Percentiles rank a stretch among this genome's conserved stretches.
Evolutionary conservation across 92 coral and sea anemone genomes (phyloP).

Genomic region (Virgularia gustaviana): DNA sequence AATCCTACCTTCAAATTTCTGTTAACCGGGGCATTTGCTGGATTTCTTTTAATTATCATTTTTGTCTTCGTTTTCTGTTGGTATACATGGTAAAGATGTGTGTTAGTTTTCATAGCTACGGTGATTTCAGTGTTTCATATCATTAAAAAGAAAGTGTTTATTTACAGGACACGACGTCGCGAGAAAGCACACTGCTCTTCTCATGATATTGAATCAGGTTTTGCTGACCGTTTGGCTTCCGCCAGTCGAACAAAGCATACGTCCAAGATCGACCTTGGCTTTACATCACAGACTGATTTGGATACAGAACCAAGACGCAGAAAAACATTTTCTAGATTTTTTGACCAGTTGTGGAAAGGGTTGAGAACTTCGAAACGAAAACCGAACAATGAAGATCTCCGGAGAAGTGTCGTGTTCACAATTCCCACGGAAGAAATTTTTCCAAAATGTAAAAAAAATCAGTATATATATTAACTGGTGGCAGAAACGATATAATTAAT

Average conservation of each 20-base stretch:
- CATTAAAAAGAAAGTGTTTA: background rate
- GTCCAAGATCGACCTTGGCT: conserved; percentile 18
- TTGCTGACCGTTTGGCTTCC: conserved; percentile 29
- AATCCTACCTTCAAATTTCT: conserved; percentile 23
- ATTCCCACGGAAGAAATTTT: conserved; percentile 30
- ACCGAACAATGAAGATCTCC: background rate
- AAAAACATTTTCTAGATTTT: conserved; percentile 25
- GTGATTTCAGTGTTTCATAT: background rate
- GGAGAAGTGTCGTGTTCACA: conserved; percentile 25
- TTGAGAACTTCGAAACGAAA: conserved; percentile 25
- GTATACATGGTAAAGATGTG: background rate
- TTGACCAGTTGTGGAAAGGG: conserved; percentile 29
- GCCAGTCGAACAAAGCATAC: background rate
- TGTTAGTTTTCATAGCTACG: background rate
- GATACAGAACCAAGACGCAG: background rate
- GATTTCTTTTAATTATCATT: background rate
- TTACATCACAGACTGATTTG: conserved; percentile 8
- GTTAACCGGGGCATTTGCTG: conserved; percentile 15
- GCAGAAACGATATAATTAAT: too few relatives aligned
- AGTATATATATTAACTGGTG: too few relatives aligned
- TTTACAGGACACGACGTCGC: conserved; percentile 6
- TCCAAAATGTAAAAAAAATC: conserved; percentile 18
- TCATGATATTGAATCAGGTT: conserved; percentile 11
- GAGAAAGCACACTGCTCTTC: background rate
- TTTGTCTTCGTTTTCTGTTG: conserved; percentile 5